Evolutionary conservation across 2,888 invertebrate species (phyloP).

Genomic region (Diogma glabrata): DNA sequence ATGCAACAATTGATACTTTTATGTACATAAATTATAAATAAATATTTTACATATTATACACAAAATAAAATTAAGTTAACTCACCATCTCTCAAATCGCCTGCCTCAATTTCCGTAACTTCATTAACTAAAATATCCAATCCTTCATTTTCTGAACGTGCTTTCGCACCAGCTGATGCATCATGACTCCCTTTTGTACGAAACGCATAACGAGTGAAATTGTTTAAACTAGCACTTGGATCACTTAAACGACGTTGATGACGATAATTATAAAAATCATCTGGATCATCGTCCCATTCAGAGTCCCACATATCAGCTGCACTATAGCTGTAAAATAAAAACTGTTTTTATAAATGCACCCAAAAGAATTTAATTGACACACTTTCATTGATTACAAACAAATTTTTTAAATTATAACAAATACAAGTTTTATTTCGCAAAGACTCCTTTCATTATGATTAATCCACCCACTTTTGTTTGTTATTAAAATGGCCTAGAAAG

Average conservation of each 20-base stretch:
- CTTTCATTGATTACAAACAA: too few relatives aligned
- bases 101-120: constrained; percentile 84
- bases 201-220: constrained; percentile 74
- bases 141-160: constrained; percentile 89
- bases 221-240: constrained; percentile 83
- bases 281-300: constrained; percentile 76
- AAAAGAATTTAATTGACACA: too few relatives aligned
- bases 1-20: not conserved
- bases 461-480: too few relatives aligned
- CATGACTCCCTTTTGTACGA: constrained; percentile 47
- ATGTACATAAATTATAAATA: not conserved
- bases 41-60: constrained; percentile 24
- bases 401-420: too few relatives aligned
- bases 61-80: constrained; percentile 10
- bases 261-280: constrained; percentile 74
- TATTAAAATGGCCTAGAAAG: too few relatives aligned
- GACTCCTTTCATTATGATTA: too few relatives aligned
- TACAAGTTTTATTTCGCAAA: too few relatives aligned
- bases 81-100: constrained; percentile 84
- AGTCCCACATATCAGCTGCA: constrained; percentile 78
- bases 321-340: constrained; percentile 39
- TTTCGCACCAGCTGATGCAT: constrained; percentile 55
- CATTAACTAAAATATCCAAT: constrained; percentile 71
- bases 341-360: too few relatives aligned
- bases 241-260: constrained; percentile 70